Evolutionary conservation across 37 sponge, comb jelly and placozoan species (phyloP).

Genomic region (Theonella swinhoei): DNA sequence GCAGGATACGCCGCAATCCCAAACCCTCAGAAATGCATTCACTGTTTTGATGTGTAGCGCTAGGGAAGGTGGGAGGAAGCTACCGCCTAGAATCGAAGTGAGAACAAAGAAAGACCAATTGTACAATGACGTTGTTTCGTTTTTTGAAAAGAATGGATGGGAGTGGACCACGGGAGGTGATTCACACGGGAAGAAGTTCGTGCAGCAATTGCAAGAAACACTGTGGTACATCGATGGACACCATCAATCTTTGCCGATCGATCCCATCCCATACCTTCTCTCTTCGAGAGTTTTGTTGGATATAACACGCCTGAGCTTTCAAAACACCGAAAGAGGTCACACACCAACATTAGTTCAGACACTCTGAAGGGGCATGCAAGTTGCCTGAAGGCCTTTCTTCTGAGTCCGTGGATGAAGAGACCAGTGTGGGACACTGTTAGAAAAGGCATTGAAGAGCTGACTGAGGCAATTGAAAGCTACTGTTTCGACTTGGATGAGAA

Average conservation of each 20-base stretch:
- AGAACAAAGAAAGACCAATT: conserved; percentile 7
- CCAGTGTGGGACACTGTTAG: no score
- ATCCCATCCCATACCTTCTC: background rate
- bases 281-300: conserved; percentile 8
- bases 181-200: background rate
- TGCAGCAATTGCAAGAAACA: conserved; percentile 4
- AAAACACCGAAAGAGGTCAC: conserved; percentile 18
- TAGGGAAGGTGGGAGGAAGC: background rate
- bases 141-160: conserved; percentile 2
- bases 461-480: no score
- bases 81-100: background rate
- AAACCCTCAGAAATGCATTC: no score
- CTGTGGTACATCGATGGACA: conserved; percentile 40
- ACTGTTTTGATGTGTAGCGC: no score
- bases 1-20: no score
- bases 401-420: no score
- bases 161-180: conserved; percentile 21
- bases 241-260: no score
- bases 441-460: no score
- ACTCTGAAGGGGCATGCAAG: background rate
- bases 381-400: no score
- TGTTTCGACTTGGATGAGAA: no score
- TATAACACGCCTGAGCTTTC: conserved; percentile 5
- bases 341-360: background rate
- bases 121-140: conserved; percentile 13